Conservation (phyloP, 2,113 vertebrate genomes). For the Tupaia tana region DNA sequence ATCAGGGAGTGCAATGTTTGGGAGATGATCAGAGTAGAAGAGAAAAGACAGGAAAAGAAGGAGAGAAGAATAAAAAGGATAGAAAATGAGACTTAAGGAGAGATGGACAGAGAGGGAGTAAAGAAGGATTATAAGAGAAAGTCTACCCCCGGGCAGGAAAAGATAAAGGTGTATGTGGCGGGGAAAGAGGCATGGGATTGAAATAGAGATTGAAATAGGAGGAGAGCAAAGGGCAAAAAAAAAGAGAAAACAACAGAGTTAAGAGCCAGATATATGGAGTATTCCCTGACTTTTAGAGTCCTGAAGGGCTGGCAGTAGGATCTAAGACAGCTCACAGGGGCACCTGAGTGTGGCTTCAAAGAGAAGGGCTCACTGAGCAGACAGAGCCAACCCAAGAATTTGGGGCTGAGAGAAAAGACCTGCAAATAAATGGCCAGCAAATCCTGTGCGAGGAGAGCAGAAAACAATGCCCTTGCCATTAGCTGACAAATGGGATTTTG, state of each 20-base stretch:
- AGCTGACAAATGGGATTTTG: slow-evolving; percentile 61
- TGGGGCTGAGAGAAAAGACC: slow-evolving; percentile 72
- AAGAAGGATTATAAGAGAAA: neutral
- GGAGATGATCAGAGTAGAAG: neutral
- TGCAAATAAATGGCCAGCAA: slow-evolving; percentile 67
- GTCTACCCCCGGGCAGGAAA: neutral
- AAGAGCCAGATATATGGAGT: slow-evolving; percentile 67
- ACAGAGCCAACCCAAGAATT: slow-evolving; percentile 74
- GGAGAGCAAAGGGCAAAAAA: neutral
- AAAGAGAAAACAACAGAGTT: neutral
- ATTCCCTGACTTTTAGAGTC: slow-evolving; percentile 61
- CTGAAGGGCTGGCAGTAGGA: slow-evolving; percentile 71
- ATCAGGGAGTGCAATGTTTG: no score
- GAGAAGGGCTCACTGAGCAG: slow-evolving; percentile 71
- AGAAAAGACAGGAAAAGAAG: neutral
- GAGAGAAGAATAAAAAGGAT: neutral
- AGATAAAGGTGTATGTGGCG: neutral
- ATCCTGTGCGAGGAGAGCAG: slow-evolving; percentile 73
- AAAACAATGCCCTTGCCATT: slow-evolving; percentile 57
- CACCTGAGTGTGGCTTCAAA: slow-evolving; percentile 65
- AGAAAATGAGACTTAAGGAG: neutral
- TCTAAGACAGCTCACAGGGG: slow-evolving; percentile 68
- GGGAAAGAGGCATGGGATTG: neutral
- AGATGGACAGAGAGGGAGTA: neutral
- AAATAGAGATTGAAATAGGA: neutral